A percentile compares a stretch with the other conserved stretches of the same genome.
Conservation (phyloP, 30 jellyfish, hydroid and myxozoan genomes). For the Chrysaora quinquecirrha region DNA sequence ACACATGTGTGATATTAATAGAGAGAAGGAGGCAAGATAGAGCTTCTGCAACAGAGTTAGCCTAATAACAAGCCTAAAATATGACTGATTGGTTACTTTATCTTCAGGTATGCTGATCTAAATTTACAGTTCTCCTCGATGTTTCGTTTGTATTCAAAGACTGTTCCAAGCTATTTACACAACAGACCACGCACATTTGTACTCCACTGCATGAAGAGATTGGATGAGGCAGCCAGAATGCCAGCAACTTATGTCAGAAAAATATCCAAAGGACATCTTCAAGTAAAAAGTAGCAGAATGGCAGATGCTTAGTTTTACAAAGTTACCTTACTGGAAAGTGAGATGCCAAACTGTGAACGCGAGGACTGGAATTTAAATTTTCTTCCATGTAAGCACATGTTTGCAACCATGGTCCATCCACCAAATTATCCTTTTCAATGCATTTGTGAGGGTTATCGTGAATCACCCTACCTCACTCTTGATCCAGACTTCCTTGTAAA, state of each 20-base stretch:
- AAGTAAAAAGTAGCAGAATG: neutral
- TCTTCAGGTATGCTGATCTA: conserved; percentile 7
- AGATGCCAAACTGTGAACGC: neutral
- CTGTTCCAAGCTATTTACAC: conserved; percentile 1
- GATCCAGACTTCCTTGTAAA: neutral
- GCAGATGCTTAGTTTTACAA: neutral
- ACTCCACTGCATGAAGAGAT: neutral
- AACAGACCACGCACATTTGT: conserved; percentile 10
- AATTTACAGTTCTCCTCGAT: neutral
- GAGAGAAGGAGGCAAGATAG: no score
- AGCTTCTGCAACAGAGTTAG: no score
- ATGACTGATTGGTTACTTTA: no score
- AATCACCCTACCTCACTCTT: conserved; percentile 10
- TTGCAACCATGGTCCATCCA: neutral
- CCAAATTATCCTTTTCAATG: conserved; percentile 10
- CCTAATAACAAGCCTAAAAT: no score
- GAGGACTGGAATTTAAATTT: neutral
- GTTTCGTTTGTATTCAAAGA: neutral
- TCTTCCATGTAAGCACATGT: conserved; percentile 25
- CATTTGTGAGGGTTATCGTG: conserved; percentile 9
- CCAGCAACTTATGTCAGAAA: neutral
- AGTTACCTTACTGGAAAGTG: no score
- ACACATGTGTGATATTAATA: no score
- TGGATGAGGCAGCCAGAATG: neutral
- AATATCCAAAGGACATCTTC: neutral